Evolutionary conservation across 2,113 vertebrate genomes (phyloP), one percentile per base, ranked within the genome.

Genomic region (Rousettus leschenaultii): DNA sequence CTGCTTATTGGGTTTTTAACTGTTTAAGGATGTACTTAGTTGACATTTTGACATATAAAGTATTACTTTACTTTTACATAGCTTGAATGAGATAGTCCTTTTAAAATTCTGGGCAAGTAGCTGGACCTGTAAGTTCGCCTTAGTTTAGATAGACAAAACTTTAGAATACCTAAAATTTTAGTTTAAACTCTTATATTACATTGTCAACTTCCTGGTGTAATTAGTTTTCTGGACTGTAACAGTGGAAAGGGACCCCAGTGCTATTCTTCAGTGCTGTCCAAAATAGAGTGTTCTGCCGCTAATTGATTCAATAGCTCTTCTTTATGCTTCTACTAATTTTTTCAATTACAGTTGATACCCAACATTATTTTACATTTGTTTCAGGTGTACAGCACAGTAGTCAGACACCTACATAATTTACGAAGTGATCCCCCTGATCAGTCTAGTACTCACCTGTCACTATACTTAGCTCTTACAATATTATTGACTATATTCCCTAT

Each of bases 1-100:
- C 82, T 53, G 13, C 86, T 88, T 85, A 45, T 63, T 82, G 6
- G 35, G 28, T 9, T 73, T 90, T 95, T 48, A 95, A 55, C 38
- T 66, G n/a, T 84, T 92, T 55, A 95, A 86, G 38, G 65, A 51
- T 95, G 8, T 75, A 28, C 65, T 59, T 96, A 65, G 24, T 55
- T 94, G 83, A 55, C 51, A 66, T 80, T 86, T 82, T 74, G 33
- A 43, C 89, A 61, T 22, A 35, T 53, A 73, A 89, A 38, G 30
- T 84, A 53, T 43, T 61, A 75, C 28, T 74, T 55, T 77, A 75
- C n/a, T 83, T 93, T 80, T 43, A 48, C 1, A 2, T 75, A 89
- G 68, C 24, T 65, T 88, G 63, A 84, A 93, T 88, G 63, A 84
- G 91, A 63, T 87, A 26, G 48, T 77, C 24, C 43, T 33, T 91